Evolutionary conservation across 2,797 vertebrate genomes (phyloP).

Genomic region (Galaxias olidus): DNA sequence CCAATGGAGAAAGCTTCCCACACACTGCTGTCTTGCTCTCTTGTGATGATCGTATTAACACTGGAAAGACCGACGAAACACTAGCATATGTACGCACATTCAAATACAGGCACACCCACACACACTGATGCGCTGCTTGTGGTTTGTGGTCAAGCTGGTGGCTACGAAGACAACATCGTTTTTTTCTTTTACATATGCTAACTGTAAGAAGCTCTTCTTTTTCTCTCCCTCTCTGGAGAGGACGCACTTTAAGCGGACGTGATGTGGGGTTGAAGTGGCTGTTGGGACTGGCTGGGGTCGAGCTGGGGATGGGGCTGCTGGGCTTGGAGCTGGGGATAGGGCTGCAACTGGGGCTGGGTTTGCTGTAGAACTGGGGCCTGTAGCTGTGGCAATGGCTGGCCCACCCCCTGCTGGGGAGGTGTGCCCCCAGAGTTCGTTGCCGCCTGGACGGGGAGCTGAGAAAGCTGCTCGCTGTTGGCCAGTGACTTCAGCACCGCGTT

Average conservation of each 20-base stretch:
- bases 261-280: conserved; percentile 87
- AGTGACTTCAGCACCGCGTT: conserved; percentile 97
- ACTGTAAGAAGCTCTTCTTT: conserved; percentile 53
- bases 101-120: conserved; percentile 66
- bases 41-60: conserved; percentile 93
- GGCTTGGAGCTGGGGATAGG: conserved; percentile 39
- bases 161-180: conserved; percentile 78
- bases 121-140: conserved; percentile 82
- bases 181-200: conserved; percentile 62
- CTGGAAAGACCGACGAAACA: conserved; percentile 88
- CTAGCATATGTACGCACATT: conserved; percentile 66
- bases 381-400: conserved; percentile 28
- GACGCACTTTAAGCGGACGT: conserved; percentile 86
- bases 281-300: conserved; percentile 52
- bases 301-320: conserved; percentile 58
- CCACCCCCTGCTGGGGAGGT: conserved; percentile 70
- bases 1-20: neutral
- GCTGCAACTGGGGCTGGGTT: conserved; percentile 31
- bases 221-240: conserved; percentile 20
- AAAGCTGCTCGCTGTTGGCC: conserved; percentile 94
- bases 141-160: conserved; percentile 83
- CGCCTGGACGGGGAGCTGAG: conserved; percentile 81
- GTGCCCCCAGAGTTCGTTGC: conserved; percentile 64
- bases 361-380: conserved; percentile 47
- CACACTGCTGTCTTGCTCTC: conserved; percentile 38